phyloP scores from a whole-genome alignment of 2,113 vertebrate genomes.

The Ptilonorhynchus violaceus region DNA sequence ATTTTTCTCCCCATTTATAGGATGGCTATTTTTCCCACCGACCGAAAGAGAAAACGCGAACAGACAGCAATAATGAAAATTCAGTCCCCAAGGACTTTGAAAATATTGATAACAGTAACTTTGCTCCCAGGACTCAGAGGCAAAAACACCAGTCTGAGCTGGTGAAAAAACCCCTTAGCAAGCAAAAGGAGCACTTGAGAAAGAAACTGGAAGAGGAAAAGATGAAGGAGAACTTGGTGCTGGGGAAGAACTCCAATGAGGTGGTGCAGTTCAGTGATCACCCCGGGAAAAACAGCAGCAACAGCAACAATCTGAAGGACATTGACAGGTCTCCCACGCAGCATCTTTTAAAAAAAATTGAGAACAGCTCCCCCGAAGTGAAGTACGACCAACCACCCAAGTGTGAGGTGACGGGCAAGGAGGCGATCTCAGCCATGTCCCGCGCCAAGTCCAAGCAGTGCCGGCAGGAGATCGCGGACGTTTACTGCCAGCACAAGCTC shows the following conservation, averaged over 20 bases:
- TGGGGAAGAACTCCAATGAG: constrained; percentile 81
- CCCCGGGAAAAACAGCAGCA: constrained; percentile 64
- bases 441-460: constrained; percentile 89
- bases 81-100: constrained; percentile 98
- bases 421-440: constrained; percentile 92
- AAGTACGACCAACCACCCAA: constrained; percentile 82
- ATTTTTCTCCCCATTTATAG: constrained; percentile 70
- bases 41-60: constrained; percentile 89
- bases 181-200: constrained; percentile 82
- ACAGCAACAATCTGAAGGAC: constrained; percentile 56
- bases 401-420: constrained; percentile 94
- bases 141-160: constrained; percentile 80
- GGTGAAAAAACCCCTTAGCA: constrained; percentile 70
- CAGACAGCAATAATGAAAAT: constrained; percentile 99
- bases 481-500: constrained; percentile 90
- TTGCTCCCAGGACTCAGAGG: constrained; percentile 87
- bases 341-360: constrained; percentile 58
- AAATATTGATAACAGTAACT: constrained; percentile 97
- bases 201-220: constrained; percentile 81
- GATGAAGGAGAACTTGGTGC: constrained; percentile 69
- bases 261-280: constrained; percentile 65
- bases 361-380: constrained; percentile 71
- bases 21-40: constrained; percentile 93
- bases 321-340: constrained; percentile 38
- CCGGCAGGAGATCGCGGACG: constrained; percentile 88